Percentiles rank a stretch among this genome's conserved stretches.
phyloP scores from a whole-genome alignment of 2,797 vertebrate species.

The Coregonus suidteri region DNA sequence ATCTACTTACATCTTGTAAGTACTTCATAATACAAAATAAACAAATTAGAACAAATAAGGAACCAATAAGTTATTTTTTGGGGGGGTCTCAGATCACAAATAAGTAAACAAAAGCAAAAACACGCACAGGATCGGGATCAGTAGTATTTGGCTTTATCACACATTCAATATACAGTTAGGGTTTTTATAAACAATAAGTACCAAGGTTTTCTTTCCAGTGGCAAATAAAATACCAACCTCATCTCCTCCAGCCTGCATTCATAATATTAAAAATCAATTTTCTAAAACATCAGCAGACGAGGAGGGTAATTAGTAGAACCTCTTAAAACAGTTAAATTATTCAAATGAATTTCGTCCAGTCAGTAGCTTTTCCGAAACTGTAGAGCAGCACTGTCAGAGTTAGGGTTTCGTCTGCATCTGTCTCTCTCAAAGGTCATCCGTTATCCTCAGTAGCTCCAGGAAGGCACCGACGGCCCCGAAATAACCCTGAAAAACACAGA shows the following conservation, averaged over 20 bases:
- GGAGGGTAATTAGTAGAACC: slow-evolving; percentile 61
- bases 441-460: slow-evolving; percentile 86
- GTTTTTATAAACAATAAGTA: neutral
- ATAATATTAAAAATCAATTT: neutral
- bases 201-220: neutral
- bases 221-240: slow-evolving; percentile 7
- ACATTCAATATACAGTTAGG: slow-evolving; percentile 16
- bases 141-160: slow-evolving; percentile 18
- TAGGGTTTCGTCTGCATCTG: neutral
- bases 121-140: slow-evolving; percentile 45
- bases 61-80: slow-evolving; percentile 3
- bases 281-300: neutral
- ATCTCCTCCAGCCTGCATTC: slow-evolving; percentile 29
- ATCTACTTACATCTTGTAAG: neutral
- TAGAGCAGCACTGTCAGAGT: slow-evolving; percentile 58
- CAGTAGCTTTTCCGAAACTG: slow-evolving; percentile 62
- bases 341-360: slow-evolving; percentile 65
- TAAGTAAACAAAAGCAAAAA: slow-evolving; percentile 31
- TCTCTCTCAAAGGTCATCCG: slow-evolving; percentile 76
- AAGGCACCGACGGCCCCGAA: slow-evolving; percentile 91
- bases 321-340: slow-evolving; percentile 76
- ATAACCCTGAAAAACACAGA: slow-evolving; percentile 78
- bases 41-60: neutral
- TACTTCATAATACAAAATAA: neutral
- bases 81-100: slow-evolving; percentile 10